Conservation (phyloP, 2,797 vertebrate genomes). For the Halcyon smyrnensis region DNA sequence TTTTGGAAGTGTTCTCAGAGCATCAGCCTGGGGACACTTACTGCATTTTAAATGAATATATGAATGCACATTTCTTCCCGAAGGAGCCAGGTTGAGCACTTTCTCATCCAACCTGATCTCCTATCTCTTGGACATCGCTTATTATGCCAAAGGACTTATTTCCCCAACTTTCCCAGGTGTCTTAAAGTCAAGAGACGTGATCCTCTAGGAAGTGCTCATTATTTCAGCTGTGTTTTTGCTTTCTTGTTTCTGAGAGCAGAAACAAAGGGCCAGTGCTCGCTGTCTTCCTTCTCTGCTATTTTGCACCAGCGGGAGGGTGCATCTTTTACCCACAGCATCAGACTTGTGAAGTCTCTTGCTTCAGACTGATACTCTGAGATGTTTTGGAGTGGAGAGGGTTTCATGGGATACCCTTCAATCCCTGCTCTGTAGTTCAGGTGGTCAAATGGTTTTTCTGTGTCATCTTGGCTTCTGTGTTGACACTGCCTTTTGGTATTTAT, state of each 20-base stretch:
- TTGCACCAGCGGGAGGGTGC: not conserved
- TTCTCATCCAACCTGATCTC: not conserved
- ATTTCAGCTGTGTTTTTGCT: not conserved
- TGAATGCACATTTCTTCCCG: not conserved
- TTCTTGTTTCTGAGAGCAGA: not conserved
- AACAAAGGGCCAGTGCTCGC: not conserved
- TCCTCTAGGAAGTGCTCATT: not conserved
- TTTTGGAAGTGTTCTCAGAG: not conserved
- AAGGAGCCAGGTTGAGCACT: not conserved
- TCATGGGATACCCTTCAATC: not conserved
- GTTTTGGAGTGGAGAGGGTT: too few relatives aligned
- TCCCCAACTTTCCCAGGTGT: not conserved
- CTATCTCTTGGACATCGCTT: fast-evolving
- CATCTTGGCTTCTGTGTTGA: not conserved
- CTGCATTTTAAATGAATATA: not conserved
- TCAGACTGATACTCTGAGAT: not conserved
- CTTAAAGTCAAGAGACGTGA: not conserved
- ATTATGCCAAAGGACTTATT: not conserved
- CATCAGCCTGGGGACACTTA: not conserved
- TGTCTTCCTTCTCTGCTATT: not conserved
- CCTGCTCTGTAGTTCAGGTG: not conserved
- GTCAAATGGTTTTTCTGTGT: not conserved
- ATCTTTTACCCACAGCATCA: not conserved
- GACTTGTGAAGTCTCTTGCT: not conserved
- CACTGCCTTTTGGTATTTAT: not conserved